phyloP scores from a whole-genome alignment of 2,113 vertebrate genomes.

The Platichthys stellatus region DNA sequence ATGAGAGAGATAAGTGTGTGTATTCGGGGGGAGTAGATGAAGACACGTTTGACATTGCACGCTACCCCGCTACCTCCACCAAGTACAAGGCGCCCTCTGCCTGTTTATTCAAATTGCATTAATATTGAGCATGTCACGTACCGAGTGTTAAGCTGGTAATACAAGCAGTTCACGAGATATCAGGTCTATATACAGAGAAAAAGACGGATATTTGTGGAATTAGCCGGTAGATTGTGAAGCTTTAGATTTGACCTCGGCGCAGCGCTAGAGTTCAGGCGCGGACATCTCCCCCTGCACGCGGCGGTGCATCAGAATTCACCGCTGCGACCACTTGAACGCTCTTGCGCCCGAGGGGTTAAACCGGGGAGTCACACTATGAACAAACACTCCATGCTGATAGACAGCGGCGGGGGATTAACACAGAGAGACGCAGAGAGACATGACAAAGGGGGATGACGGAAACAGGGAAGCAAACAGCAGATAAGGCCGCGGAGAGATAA shows the following conservation, averaged over 20 bases:
- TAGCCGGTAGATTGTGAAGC: too few relatives aligned
- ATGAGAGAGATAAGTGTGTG: too few relatives aligned
- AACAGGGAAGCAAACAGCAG: slow-evolving; percentile 34
- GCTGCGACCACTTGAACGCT: background rate
- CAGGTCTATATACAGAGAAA: background rate
- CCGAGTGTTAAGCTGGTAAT: too few relatives aligned
- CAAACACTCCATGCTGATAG: slow-evolving; percentile 32
- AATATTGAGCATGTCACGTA: too few relatives aligned
- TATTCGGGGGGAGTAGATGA: too few relatives aligned
- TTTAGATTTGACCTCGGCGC: background rate
- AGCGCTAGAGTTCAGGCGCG: background rate
- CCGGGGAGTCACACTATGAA: slow-evolving; percentile 4
- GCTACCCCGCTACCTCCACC: too few relatives aligned
- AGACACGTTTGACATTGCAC: too few relatives aligned
- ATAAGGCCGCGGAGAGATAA: slow-evolving; percentile 45
- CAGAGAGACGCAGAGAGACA: slow-evolving; percentile 34
- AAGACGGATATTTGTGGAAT: background rate
- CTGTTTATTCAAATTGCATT: too few relatives aligned
- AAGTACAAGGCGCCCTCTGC: too few relatives aligned
- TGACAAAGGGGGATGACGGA: slow-evolving; percentile 25
- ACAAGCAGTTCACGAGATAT: too few relatives aligned
- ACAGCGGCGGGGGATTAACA: slow-evolving; percentile 42
- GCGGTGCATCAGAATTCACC: background rate
- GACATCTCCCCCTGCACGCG: background rate
- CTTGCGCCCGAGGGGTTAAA: slow-evolving; percentile 10